Base-by-base conservation (phyloP, 2,888 invertebrate genomes). In the Pristionchus exspectatus region DNA sequence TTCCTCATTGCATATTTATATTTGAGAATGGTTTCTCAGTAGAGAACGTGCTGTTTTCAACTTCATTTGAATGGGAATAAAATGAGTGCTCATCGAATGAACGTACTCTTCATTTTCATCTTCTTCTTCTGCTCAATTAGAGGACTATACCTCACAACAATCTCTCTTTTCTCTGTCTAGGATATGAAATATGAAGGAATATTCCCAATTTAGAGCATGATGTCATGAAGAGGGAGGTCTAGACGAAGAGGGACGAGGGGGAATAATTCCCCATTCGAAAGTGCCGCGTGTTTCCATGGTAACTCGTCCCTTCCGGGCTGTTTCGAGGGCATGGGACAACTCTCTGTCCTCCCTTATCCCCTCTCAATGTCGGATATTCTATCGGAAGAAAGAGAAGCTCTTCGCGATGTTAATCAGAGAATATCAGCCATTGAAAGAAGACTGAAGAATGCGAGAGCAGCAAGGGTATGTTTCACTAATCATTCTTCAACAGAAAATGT, bases 401-500 rank as follows among this genome's bases (percentile, higher is more conserved):
- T 92, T 21, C 24, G 85, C 21, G 91, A 91, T 54, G 89, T 92
- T 18, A 91, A 92, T 30, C 90, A 91, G 4, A 30, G 90, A 74
- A 92, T 92, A 59, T 18, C n/a, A 12, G 85, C 90, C n/a, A 77
- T 92, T 59, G 91, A 92, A 85, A 84, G 91, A 66, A 69, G 92
- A 87, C 74, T 93, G 83, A 89, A 87, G 33, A 93, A 93, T 90
- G 92, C 92, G 0, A 91, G 89, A 81, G 89, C 90, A 0, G 92
- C 92, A 0, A 90, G 92, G 89, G 92, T 92, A 44, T 83, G 66
- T 59, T 33, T 88, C 50, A 66, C 0, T n/a, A 2, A 2, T 66
- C 16, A 59, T 24, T n/a, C 18, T 50, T 33, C 44, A 54, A 24
- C 38, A 83, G 7, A 12, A 54, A 24, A 56, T 84, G 10, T 38